Evolutionary conservation across 92 coral and sea anemone species (phyloP), one percentile per base, ranked within the genome.

Genomic region (Heliopora coerulea): DNA sequence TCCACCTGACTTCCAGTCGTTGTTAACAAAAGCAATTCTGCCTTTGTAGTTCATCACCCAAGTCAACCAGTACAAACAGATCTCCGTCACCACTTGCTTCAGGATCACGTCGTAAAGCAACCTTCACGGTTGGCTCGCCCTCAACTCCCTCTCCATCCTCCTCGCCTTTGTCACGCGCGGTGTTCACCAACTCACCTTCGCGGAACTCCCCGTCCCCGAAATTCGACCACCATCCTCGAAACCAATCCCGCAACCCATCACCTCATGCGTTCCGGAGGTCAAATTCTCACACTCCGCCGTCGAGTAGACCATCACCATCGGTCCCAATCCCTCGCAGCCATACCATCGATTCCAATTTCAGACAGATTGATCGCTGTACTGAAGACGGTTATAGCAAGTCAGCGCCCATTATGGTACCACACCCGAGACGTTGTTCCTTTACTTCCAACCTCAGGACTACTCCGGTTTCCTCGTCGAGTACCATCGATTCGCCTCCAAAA

Each of bases 121-220:
- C 93, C 14, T 92, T 92, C 69, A 83, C 80, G 20, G 85, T 92
- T 26, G 97, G 97, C 29, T 85, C 87, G 50, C 92, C 92, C 14
- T 85, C 85, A 50, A 79, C 76, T 25, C 40, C 86, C n/a, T 89
- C 96, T 17, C 97, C 97, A 18, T 66, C 97, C 4, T 86, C 96
- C 0, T 86, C 93, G 3, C 83, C 87, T 26, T 68, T 60, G 34
- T 84, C 86, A 12, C 85, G 76, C 50, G 76, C 59, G 0, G 12
- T 54, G 30, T 69, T 0, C 62, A 69, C 49, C 34, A 41, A 56
- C 32, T 69, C 76, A 49, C 62, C 62, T 42, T 49, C 62, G 49
- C 68, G 68, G 11, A 66, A 46, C 28, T 69, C 76, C 35, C 60
- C 76, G 2, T 49, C 61, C 14, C 48, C 49, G 27, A 69, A 49